Evolutionary conservation across 1,140 invertebrate species (phyloP), one percentile per base, ranked within the genome.

Genomic region (Heliconius himera): DNA sequence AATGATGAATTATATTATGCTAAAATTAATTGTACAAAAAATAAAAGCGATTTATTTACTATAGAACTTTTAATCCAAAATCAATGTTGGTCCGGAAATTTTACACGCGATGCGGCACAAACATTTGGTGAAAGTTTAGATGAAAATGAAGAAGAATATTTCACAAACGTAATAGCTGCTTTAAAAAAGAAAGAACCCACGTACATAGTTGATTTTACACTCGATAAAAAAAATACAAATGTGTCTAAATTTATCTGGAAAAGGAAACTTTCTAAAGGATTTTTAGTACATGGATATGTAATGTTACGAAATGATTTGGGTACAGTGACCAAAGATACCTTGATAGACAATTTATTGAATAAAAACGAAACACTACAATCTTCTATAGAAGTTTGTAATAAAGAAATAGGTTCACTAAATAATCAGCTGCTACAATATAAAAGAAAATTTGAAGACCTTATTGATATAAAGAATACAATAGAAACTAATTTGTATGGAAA

Each of bases 401-500:
- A 79, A 73, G 83, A 76, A 46, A 89, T 77, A 76, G 72, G 88
- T 33, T 78, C 54, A n/a, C 74, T 90, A n/a, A 83, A 70, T 41
- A 71, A 60, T 22, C 86, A 91, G 11, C 56, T 93, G 38, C 79
- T 86, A 18, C 82, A 82, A 77, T 90, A 80, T 77, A 88, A 87
- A 84, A 76, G 79, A 8, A 88, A 91, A 78, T 80, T 94, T 41
- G 81, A 89, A 70, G 85, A 90, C 26, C 85, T 90, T 81, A 80
- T 87, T 46, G 77, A 88, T 73, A 87, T 83, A 5, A 93, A 93
- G 76, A 85, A 81, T n/a, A 81, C 85, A 8, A 74, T 92, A 72
- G 92, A 94, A 80, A 76, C 77, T 22, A 87, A 74, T 11, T 79
- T 94, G 11, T 93, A 92, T 86, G 86, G 86, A 38, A 90, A 90